Conservation (phyloP, 64 coral and sea anemone genomes). For the Anthopleura sola region DNA sequence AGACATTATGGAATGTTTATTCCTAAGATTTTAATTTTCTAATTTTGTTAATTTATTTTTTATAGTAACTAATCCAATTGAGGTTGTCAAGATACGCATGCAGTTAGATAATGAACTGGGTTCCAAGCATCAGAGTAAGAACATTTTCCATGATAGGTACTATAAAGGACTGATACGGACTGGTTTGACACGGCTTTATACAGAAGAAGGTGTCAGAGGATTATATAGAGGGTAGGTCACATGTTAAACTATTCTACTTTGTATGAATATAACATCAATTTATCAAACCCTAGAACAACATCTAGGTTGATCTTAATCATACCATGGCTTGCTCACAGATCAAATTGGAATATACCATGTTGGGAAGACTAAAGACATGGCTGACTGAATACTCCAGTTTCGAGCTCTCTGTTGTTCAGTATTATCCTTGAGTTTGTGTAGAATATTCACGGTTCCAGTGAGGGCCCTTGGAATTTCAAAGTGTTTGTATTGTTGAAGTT, state of each 20-base stretch:
- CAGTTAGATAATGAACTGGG: slow-evolving; percentile 94
- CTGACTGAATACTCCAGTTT: too few relatives aligned
- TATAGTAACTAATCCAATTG: slow-evolving; percentile 97
- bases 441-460: too few relatives aligned
- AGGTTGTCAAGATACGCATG: slow-evolving; percentile 95
- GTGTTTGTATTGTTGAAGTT: too few relatives aligned
- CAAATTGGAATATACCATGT: too few relatives aligned
- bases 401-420: too few relatives aligned
- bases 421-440: too few relatives aligned
- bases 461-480: too few relatives aligned
- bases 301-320: too few relatives aligned
- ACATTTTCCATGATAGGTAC: slow-evolving; percentile 79
- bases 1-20: neutral
- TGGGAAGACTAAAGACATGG: too few relatives aligned
- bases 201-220: slow-evolving; percentile 86
- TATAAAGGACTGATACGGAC: slow-evolving; percentile 68
- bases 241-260: neutral
- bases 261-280: too few relatives aligned
- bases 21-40: neutral
- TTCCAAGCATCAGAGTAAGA: slow-evolving; percentile 46
- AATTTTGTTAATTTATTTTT: neutral
- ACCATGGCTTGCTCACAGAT: too few relatives aligned
- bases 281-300: neutral
- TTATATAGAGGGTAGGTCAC: slow-evolving; percentile 86
- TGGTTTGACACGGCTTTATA: slow-evolving; percentile 58